Conservation (phyloP, 2,888 invertebrate species). For the Meghimatium bilineatum region DNA sequence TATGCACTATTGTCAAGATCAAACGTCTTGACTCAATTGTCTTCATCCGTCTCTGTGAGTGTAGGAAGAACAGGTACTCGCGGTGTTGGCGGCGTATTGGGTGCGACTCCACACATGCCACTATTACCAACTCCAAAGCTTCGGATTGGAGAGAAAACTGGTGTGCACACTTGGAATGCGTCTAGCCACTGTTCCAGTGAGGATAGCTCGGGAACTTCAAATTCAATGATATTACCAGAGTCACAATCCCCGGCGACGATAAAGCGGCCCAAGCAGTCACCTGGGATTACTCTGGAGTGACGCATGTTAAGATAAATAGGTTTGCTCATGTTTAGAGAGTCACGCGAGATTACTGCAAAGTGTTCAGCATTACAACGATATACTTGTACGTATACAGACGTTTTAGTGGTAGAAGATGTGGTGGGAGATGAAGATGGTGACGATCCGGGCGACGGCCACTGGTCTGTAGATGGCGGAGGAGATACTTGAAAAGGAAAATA, state of each 20-base stretch:
- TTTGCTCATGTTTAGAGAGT: slow-evolving; percentile 39
- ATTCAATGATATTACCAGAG: slow-evolving; percentile 43
- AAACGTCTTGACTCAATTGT: too few species aligned
- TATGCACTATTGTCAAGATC: too few species aligned
- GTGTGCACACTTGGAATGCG: slow-evolving; percentile 40
- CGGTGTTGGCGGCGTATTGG: neutral
- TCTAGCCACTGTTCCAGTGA: slow-evolving; percentile 45
- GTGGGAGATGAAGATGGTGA: slow-evolving; percentile 22
- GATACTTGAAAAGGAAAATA: slow-evolving; percentile 11
- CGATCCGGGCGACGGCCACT: neutral
- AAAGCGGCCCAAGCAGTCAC: slow-evolving; percentile 40
- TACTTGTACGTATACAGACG: slow-evolving; percentile 40
- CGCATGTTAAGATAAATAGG: slow-evolving; percentile 45
- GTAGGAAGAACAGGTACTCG: slow-evolving; percentile 39
- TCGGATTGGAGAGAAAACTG: slow-evolving; percentile 41
- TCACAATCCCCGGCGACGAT: slow-evolving; percentile 42
- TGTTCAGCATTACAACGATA: slow-evolving; percentile 44
- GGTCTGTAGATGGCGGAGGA: neutral
- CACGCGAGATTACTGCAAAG: slow-evolving; percentile 46
- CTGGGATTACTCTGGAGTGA: slow-evolving; percentile 43
- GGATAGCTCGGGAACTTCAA: slow-evolving; percentile 41
- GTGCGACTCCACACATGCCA: neutral
- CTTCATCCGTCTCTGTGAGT: slow-evolving; percentile 43
- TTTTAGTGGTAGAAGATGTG: slow-evolving; percentile 24
- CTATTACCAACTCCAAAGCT: neutral